phyloP scores from a whole-genome alignment of 2,888 invertebrate species.

The Stenchaetothrips biformis region DNA sequence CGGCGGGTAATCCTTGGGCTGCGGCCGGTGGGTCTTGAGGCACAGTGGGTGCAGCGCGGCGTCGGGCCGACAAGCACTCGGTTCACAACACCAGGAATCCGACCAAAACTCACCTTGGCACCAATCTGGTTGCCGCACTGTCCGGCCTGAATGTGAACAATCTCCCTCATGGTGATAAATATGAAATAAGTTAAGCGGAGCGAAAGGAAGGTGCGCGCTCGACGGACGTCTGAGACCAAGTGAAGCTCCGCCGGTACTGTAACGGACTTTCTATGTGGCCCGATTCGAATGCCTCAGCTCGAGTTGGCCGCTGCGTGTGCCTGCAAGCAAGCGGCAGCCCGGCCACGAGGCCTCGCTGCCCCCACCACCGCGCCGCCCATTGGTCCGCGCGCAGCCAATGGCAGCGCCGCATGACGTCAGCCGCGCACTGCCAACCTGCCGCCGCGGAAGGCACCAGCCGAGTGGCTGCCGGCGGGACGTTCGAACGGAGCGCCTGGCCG shows the following conservation, averaged over 20 bases:
- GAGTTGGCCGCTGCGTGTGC: background rate
- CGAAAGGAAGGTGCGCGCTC: background rate
- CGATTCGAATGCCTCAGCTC: background rate
- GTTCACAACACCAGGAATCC: background rate
- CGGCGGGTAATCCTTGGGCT: no score
- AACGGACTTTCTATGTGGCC: conserved; percentile 19
- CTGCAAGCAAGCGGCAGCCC: background rate
- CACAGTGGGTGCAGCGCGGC: no score
- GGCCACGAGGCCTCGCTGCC: background rate
- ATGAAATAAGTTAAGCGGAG: conserved; percentile 26
- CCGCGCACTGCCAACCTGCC: background rate
- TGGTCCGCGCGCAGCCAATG: background rate
- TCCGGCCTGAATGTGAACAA: conserved; percentile 84
- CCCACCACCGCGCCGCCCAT: background rate
- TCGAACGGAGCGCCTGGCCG: background rate
- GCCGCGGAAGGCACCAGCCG: background rate
- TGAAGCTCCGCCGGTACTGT: background rate
- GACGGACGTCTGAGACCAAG: conserved; percentile 12
- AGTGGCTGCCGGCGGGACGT: background rate
- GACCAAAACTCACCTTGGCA: conserved; percentile 72
- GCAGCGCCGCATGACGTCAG: background rate
- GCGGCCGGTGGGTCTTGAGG: no score
- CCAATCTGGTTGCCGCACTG: conserved; percentile 92
- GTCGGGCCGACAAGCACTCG: no score
- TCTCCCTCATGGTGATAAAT: conserved; percentile 75